These are phyloP conservation scores for Apis laboriosa DNA, from an alignment of 1,140 invertebrate genomes.

Conservation along the genomic window DNA sequence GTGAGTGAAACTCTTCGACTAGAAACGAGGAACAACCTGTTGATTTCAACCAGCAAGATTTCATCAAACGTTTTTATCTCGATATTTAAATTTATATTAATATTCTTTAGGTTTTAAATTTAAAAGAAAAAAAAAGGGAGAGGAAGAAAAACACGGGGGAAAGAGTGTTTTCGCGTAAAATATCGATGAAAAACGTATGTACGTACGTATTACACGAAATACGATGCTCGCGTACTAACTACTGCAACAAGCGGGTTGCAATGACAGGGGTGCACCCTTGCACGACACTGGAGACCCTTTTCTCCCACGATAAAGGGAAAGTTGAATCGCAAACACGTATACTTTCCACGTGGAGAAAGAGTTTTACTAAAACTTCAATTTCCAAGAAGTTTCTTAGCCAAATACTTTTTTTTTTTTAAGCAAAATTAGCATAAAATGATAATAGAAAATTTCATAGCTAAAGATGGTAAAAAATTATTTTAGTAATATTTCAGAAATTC, in stretches of 20 bases:
- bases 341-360: background rate
- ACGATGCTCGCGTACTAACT: conserved; percentile 36
- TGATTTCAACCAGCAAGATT: background rate
- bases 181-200: conserved; percentile 49
- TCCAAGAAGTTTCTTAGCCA: background rate
- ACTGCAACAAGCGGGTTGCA: conserved; percentile 43
- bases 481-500: too few species aligned
- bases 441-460: too few species aligned
- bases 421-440: background rate
- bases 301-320: conserved; percentile 50
- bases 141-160: background rate
- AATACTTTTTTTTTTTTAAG: background rate
- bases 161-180: conserved; percentile 1
- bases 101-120: too few species aligned
- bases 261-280: conserved; percentile 63
- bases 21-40: conserved; percentile 17
- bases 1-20: background rate
- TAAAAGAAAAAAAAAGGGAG: too few species aligned
- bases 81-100: background rate
- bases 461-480: too few species aligned
- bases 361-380: background rate
- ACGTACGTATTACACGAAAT: conserved; percentile 20
- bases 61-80: background rate
- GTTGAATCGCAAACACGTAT: conserved; percentile 2
- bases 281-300: conserved; percentile 48